A percentile compares a stretch with the other conserved stretches of the same genome.
Conservation (phyloP, 2,797 vertebrate species). For the Garrulus glandarius region DNA sequence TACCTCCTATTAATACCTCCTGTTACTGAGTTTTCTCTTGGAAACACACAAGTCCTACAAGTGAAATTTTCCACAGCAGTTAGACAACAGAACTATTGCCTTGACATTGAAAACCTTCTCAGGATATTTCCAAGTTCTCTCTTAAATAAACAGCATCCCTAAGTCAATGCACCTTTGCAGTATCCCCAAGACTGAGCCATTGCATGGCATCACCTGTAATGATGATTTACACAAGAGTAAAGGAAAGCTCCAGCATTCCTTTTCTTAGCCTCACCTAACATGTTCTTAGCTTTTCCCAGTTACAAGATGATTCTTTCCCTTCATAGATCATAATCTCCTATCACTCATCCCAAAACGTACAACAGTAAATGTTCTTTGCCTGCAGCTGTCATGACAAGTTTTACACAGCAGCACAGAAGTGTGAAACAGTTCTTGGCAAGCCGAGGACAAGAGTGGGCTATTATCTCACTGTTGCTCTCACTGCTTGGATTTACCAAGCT, state of each 20-base stretch:
- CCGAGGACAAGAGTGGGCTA: background rate
- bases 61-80: background rate
- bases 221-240: background rate
- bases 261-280: background rate
- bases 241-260: background rate
- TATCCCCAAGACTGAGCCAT: background rate
- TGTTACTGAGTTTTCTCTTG: background rate
- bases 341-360: background rate
- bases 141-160: background rate
- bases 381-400: background rate
- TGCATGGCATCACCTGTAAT: background rate
- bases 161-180: background rate
- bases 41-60: background rate
- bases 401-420: background rate
- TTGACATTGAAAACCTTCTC: background rate
- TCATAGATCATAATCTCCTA: background rate
- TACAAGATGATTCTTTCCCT: background rate
- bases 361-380: background rate
- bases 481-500: background rate
- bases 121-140: background rate
- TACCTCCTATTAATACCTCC: background rate
- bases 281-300: background rate
- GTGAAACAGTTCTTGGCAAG: background rate
- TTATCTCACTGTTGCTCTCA: background rate
- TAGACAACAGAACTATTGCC: background rate